Percentiles rank a stretch among this genome's conserved stretches.
phyloP scores from a whole-genome alignment of 2,113 vertebrate species.

The Barbus barbus region DNA sequence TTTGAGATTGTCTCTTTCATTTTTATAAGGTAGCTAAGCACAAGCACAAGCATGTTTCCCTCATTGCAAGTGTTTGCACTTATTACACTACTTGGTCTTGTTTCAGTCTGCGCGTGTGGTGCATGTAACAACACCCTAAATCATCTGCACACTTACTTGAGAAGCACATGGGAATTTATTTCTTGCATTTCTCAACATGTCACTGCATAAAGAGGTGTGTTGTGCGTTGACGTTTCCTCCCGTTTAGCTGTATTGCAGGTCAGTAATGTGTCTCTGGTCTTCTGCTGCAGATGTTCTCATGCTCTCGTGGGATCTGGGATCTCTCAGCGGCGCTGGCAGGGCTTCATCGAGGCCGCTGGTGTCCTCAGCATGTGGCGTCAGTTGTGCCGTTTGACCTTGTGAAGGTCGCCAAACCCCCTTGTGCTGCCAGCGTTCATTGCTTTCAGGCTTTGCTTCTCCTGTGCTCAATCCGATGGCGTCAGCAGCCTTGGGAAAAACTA shows the following conservation, averaged over 20 bases:
- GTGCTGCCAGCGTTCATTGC: not conserved
- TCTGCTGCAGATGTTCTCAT: conserved; percentile 3
- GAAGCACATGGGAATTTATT: not conserved
- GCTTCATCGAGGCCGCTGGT: no score
- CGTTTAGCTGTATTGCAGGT: not conserved
- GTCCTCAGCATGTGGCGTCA: not conserved
- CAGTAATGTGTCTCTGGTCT: not conserved
- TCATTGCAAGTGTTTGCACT: not conserved
- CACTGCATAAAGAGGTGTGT: not conserved
- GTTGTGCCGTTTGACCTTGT: not conserved
- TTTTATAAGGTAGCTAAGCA: not conserved
- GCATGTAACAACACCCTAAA: not conserved
- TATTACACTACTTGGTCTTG: not conserved
- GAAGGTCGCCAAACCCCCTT: not conserved
- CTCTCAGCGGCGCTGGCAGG: not conserved
- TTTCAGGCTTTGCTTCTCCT: not conserved
- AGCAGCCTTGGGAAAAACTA: no score
- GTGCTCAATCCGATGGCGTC: no score
- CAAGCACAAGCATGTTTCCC: not conserved
- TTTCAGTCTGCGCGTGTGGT: not conserved
- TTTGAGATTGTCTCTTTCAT: no score
- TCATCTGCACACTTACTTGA: not conserved
- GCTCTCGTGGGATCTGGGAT: not conserved
- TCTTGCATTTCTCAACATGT: not conserved
- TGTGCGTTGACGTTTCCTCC: not conserved